Evolutionary conservation across 1,140 invertebrate genomes (phyloP), one percentile per base, ranked within the genome.

Genomic region (Latrodectus geometricus): DNA sequence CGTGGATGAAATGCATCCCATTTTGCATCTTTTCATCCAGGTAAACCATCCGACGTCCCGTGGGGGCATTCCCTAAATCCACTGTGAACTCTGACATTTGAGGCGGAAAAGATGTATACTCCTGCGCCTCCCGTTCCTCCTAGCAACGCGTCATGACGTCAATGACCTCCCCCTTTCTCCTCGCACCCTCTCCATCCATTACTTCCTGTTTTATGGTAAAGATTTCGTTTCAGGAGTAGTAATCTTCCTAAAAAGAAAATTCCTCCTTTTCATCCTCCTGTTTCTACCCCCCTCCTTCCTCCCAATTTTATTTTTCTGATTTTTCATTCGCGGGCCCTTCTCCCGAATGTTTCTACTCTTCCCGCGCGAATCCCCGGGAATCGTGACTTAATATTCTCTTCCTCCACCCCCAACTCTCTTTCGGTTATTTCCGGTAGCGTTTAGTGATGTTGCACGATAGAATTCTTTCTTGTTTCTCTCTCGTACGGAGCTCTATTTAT

Each of bases 81-180:
- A 61, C 20, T 21, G 80, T 83, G 80, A 83, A 83, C 80, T 83
- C 70, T 83, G 80, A 83, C 80, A 83, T 83, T 83, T 83, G 80
- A 69, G 80, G 70, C 70, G 68, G 68, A 69, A 23, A n/a, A 65
- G 66, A 35, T 35, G 35, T 35, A 35, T 35, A 35, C 20, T 9
- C 48, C 50, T 83, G 80, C 54, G 80, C 35, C 7, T 83, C 50
- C 48, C 56, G 70, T 70, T 81, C 21, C 78, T 48, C 69, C 20
- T 56, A 68, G 69, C 21, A 83, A 73, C 69, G 52, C 54, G 17
- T 14, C 8, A 54, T 83, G 80, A 83, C 80, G 80, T 83, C 80
- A 83, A 65, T 83, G 20, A 48, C 68, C 15, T 56, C 78, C 77
- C 77, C 61, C 56, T 14, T 61, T 20, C 61, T 11, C 17, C 65